Conservation (phyloP, 2,113 vertebrate genomes). For the Podarcis cretensis region DNA sequence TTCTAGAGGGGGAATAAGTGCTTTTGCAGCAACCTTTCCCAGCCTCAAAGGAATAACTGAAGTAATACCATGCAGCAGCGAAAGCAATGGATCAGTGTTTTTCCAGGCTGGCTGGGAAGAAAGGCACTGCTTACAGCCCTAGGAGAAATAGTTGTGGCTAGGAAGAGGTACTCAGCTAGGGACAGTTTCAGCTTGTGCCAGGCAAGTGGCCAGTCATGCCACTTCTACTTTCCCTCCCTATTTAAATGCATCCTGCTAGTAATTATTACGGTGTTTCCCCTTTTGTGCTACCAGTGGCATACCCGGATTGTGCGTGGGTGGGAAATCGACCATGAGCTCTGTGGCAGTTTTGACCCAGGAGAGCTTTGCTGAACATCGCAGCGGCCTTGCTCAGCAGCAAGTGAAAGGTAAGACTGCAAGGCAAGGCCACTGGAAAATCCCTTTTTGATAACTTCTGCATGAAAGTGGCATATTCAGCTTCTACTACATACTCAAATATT, state of each 20-base stretch:
- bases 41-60: neutral
- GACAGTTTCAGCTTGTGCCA: neutral
- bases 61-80: neutral
- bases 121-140: neutral
- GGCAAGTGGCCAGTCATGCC: neutral
- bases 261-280: neutral
- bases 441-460: neutral
- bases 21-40: neutral
- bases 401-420: constrained; percentile 82
- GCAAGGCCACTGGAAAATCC: neutral
- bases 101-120: neutral
- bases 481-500: rapidly evolving
- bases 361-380: constrained; percentile 98
- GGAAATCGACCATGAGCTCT: constrained; percentile 98
- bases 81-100: neutral
- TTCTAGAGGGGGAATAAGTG: neutral
- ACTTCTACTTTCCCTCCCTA: neutral
- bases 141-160: neutral
- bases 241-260: neutral
- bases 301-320: constrained; percentile 93
- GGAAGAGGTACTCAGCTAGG: neutral
- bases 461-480: neutral
- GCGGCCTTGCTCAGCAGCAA: constrained; percentile 92
- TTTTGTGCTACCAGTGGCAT: constrained; percentile 82
- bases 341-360: constrained; percentile 99